phyloP scores from a whole-genome alignment of 2,797 vertebrate species.

The Neomorphus geoffroyi region DNA sequence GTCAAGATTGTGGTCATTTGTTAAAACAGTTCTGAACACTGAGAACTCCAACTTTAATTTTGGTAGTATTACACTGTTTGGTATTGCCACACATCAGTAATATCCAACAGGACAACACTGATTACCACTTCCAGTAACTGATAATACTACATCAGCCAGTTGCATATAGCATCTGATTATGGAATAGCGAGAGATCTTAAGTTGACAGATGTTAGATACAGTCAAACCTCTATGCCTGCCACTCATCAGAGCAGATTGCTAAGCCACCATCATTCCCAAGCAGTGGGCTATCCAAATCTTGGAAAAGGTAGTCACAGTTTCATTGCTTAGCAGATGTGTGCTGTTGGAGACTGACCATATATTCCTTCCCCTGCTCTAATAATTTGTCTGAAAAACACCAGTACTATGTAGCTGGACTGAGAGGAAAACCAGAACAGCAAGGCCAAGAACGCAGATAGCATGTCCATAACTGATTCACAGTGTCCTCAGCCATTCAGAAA shows the following conservation, averaged over 20 bases:
- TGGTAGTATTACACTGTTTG: not conserved
- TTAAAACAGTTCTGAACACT: not conserved
- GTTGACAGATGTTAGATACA: not conserved
- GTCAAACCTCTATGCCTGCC: not conserved
- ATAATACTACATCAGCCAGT: not conserved
- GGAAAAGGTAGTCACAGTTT: not conserved
- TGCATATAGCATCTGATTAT: not conserved
- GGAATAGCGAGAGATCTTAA: not conserved
- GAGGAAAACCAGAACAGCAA: not conserved
- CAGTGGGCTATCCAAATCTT: not conserved
- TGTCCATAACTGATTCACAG: not conserved
- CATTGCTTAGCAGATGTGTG: not conserved
- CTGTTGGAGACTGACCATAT: not conserved
- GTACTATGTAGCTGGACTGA: not conserved
- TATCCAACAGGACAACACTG: not conserved
- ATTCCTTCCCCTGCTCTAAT: not conserved
- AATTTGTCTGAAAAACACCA: not conserved
- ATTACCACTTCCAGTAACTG: not conserved
- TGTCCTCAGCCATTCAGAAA: not conserved
- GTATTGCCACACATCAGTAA: not conserved
- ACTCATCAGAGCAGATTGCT: not conserved
- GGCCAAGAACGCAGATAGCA: not conserved
- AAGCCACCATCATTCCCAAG: not conserved
- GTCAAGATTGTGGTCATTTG: not conserved
- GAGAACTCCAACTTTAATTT: not conserved